Evolutionary conservation across 2,113 vertebrate species (phyloP).

Genomic region (Axis porcinus): DNA sequence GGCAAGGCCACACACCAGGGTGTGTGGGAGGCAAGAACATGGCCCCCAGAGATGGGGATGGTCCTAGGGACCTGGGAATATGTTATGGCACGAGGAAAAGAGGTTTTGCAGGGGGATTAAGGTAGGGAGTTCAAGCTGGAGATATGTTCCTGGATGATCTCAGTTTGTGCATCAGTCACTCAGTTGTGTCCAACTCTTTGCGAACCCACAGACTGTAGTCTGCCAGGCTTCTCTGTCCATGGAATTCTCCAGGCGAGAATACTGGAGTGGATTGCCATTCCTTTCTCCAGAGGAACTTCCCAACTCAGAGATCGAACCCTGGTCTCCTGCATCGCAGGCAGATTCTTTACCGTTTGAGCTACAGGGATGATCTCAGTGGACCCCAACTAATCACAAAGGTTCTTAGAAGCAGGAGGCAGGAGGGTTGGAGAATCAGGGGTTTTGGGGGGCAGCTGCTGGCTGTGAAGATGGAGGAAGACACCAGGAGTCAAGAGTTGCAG

Average conservation of each 20-base stretch:
- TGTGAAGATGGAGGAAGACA: background rate
- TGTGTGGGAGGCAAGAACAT: background rate
- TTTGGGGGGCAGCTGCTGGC: background rate
- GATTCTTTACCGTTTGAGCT: background rate
- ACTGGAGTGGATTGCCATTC: background rate
- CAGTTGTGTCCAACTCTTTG: background rate
- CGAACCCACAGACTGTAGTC: background rate
- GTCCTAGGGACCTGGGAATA: background rate
- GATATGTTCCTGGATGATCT: conserved; percentile 42
- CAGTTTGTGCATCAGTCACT: background rate
- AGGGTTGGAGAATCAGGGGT: background rate
- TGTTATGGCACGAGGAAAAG: background rate
- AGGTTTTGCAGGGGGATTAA: background rate
- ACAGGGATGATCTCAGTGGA: background rate
- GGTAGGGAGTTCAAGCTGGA: conserved; percentile 14
- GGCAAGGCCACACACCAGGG: background rate
- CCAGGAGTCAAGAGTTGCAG: background rate
- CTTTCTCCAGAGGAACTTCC: background rate
- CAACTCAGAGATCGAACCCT: background rate
- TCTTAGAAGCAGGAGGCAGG: background rate
- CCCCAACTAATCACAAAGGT: background rate
- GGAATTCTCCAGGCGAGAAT: background rate
- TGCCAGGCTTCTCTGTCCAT: background rate
- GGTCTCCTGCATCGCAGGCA: background rate
- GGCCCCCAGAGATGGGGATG: background rate